A percentile compares a stretch with the other conserved stretches of the same genome.
Evolutionary conservation across 2,888 invertebrate genomes (phyloP).

Genomic region (Cheilosia vulpina): DNA sequence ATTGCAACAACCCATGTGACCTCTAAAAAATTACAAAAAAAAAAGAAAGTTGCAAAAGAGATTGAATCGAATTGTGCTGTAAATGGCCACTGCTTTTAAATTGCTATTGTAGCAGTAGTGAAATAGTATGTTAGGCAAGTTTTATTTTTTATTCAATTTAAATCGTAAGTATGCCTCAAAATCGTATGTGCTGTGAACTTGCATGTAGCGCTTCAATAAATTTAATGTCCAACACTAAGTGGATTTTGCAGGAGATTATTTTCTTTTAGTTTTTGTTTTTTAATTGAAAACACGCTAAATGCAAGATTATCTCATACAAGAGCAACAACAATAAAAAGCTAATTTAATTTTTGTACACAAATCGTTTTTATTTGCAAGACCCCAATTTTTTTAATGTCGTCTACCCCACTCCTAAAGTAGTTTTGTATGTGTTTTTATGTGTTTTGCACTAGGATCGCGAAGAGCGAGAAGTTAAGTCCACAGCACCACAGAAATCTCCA

Average conservation of each 20-base stretch:
- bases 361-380: slow-evolving; percentile 62
- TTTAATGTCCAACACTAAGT: slow-evolving; percentile 4
- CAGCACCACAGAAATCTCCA: slow-evolving; percentile 83
- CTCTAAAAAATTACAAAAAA: no score
- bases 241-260: slow-evolving; percentile 19
- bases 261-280: slow-evolving; percentile 14
- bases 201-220: slow-evolving; percentile 53
- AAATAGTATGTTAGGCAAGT: slow-evolving; percentile 2
- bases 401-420: slow-evolving; percentile 83
- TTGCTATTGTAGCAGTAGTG: slow-evolving; percentile 31
- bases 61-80: slow-evolving; percentile 7
- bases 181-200: slow-evolving; percentile 32
- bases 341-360: slow-evolving; percentile 46
- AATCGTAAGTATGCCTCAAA: slow-evolving; percentile 22
- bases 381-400: slow-evolving; percentile 78
- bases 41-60: no score
- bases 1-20: no score
- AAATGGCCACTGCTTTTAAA: slow-evolving; percentile 42
- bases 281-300: slow-evolving; percentile 36
- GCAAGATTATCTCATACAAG: slow-evolving; percentile 42
- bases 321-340: neutral
- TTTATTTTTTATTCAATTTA: neutral
- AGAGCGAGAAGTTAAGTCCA: slow-evolving; percentile 84
- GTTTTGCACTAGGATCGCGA: slow-evolving; percentile 85
- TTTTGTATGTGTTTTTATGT: slow-evolving; percentile 83